Conservation (phyloP, 2,797 vertebrate species). For the Uromys caudimaculatus region DNA sequence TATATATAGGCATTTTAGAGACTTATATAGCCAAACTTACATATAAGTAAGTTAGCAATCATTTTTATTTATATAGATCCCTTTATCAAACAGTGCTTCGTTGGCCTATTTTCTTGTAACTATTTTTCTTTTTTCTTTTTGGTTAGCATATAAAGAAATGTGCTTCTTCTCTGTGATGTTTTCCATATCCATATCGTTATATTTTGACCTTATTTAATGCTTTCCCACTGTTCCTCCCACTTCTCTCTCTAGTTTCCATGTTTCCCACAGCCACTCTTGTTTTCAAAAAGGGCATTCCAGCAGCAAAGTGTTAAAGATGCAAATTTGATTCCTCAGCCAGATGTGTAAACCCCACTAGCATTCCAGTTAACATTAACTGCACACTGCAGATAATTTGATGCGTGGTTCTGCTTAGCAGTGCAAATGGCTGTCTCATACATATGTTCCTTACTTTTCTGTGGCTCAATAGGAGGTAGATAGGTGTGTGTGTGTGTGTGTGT, state of each 20-base stretch:
- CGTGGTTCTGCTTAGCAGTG: not conserved
- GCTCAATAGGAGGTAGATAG: not conserved
- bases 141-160: not conserved
- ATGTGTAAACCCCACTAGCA: conserved; percentile 20
- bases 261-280: not conserved
- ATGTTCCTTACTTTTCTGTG: not conserved
- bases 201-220: not conserved
- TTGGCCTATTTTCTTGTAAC: not conserved
- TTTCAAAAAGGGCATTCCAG: conserved; percentile 11
- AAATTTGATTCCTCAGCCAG: conserved; percentile 47
- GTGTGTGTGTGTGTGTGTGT: not conserved
- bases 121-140: not conserved
- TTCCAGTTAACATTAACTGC: conserved; percentile 42
- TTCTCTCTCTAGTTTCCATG: not conserved
- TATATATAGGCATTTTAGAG: conserved; percentile 10
- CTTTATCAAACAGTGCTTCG: conserved; percentile 37
- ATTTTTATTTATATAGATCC: not conserved
- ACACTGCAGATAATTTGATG: conserved; percentile 31
- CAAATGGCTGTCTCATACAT: not conserved
- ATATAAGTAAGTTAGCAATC: not conserved
- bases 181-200: not conserved
- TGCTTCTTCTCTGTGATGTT: not conserved
- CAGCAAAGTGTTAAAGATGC: conserved; percentile 47
- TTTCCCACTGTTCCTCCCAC: not conserved
- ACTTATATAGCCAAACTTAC: not conserved